Conservation (phyloP, 2,888 invertebrate genomes). For the Calliscelio sp. region DNA sequence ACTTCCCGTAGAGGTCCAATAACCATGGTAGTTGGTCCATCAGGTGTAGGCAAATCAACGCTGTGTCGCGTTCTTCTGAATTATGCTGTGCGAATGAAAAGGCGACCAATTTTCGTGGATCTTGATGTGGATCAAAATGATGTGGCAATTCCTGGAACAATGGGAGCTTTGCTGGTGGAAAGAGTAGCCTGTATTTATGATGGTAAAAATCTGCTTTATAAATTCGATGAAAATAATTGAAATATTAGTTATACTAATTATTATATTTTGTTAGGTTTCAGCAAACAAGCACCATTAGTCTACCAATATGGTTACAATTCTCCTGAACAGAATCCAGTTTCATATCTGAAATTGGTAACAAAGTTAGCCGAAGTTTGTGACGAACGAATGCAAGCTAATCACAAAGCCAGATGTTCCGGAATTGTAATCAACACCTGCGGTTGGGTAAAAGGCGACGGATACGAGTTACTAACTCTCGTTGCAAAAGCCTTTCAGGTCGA, state of each 20-base stretch:
- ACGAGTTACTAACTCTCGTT: conserved; percentile 93
- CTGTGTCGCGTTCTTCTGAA: conserved; percentile 95
- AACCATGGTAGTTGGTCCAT: conserved; percentile 96
- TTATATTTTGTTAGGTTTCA: conserved; percentile 97
- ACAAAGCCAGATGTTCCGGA: conserved; percentile 95
- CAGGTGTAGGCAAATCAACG: conserved; percentile 98
- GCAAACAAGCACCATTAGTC: conserved; percentile 96
- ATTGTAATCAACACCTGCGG: conserved; percentile 99
- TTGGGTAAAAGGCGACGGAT: conserved; percentile 97
- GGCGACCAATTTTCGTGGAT: conserved; percentile 97
- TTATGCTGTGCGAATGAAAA: conserved; percentile 96
- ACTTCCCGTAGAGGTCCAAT: conserved; percentile 92
- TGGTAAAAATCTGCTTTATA: no score
- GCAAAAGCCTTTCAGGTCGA: conserved; percentile 98
- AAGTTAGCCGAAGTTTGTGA: conserved; percentile 95
- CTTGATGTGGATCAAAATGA: conserved; percentile 98
- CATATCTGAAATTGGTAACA: no score
- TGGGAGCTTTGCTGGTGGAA: conserved; percentile 96
- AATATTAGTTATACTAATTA: no score
- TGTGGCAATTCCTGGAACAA: conserved; percentile 96
- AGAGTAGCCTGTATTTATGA: no score
- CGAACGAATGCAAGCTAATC: conserved; percentile 94
- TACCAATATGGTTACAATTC: conserved; percentile 97
- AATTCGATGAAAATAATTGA: no score
- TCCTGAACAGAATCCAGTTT: conserved; percentile 91